Evolutionary conservation across 2,888 invertebrate species (phyloP).

Genomic region (Cantharis rufa): DNA sequence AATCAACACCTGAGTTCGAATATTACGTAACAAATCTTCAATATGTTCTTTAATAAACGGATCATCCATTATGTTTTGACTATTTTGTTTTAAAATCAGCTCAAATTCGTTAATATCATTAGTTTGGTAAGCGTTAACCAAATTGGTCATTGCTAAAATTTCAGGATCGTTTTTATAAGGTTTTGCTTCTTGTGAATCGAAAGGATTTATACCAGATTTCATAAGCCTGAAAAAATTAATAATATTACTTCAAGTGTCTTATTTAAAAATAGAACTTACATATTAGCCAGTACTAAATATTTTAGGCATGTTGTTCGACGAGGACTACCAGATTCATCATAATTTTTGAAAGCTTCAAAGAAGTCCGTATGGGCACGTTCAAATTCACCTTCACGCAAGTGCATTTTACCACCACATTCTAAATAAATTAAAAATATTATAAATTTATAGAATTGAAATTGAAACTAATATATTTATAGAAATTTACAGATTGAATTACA

Average conservation of each 20-base stretch:
- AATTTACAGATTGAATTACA: no score
- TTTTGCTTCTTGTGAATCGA: conserved; percentile 99
- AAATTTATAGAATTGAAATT: no score
- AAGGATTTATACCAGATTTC: conserved; percentile 99
- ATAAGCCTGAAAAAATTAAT: conserved; percentile 72
- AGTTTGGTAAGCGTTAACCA: conserved; percentile 96
- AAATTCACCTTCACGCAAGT: conserved; percentile 96
- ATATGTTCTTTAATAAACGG: conserved; percentile 99
- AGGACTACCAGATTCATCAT: conserved; percentile 98
- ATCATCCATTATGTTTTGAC: conserved; percentile 98
- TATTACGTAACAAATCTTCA: conserved; percentile 94
- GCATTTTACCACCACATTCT: conserved; percentile 99
- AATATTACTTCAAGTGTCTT: not conserved
- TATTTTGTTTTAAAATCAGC: conserved; percentile 90
- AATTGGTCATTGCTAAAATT: conserved; percentile 98
- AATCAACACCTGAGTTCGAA: conserved; percentile 95
- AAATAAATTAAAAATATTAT: conserved; percentile 28
- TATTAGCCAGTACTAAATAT: conserved; percentile 97
- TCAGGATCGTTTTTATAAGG: conserved; percentile 99
- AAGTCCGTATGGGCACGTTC: conserved; percentile 99
- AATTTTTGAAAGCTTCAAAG: conserved; percentile 99
- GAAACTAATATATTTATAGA: no score
- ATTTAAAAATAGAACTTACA: conserved; percentile 66
- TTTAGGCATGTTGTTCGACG: conserved; percentile 96
- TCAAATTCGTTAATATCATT: conserved; percentile 99